Evolutionary conservation across 2,888 invertebrate species (phyloP), one percentile per base, ranked within the genome.

Genomic region (Drosophila algonquin): DNA sequence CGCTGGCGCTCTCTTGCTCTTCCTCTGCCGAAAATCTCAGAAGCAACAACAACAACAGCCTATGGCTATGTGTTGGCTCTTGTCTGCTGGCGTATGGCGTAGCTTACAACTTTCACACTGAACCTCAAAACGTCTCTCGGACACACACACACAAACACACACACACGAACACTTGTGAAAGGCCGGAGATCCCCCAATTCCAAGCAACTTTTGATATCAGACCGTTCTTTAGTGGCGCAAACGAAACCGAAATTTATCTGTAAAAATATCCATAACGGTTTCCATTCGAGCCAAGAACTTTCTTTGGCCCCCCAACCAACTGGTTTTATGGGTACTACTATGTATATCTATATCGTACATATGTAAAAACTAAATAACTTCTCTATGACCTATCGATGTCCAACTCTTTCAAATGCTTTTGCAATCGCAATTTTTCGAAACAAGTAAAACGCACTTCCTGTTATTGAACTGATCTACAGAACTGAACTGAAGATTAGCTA

Each of bases 81-180:
- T 48, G 50, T 51, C 65, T 57, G 61, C 65, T 57, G 62, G 35
- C 63, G 58, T 54, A 56, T 57, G 62, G 30, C 63, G 58, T 46
- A 56, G 73, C 74, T 85, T 82, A 79, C 70, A 85, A 83, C 83
- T 83, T 83, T 85, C 82, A 80, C 82, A 77, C 72, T 59, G 67
- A 75, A 71, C 73, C 60, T 74, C 67, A 60, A 72, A 71, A 61
- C 18, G 47, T 63, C 70, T 68, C 58, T 58, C 62, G 56, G 30
- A 30, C 56, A 63, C 50, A 18, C 58, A 58, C 35, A 57, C 58
- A 54, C n/a, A 35, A 24, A 40, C 54, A 48, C 58, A 52, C 48
- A 63, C 16, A 63, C 24, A 59, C 16, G 21, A 21, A 51, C 27
- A 18, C 32, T 63, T 69, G 79, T 65, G 79, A 76, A 74, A 79